Conservation (phyloP, 2,113 vertebrate genomes). For the Axis porcinus region DNA sequence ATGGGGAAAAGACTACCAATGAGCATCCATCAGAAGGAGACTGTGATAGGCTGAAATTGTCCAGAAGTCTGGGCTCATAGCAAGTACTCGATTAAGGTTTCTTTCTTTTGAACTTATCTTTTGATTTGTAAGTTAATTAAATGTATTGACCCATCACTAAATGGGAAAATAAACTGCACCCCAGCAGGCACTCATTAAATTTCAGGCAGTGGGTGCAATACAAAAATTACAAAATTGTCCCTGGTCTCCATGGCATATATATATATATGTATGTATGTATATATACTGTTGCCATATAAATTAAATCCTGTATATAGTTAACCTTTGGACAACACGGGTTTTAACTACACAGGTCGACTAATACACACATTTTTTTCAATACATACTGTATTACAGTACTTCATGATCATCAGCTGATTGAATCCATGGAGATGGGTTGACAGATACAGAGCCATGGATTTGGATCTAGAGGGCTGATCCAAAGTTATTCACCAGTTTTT, state of each 20-base stretch:
- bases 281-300: not conserved
- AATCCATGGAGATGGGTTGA: not conserved
- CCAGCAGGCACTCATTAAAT: not conserved
- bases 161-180: not conserved
- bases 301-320: not conserved
- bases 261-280: too few relatives aligned
- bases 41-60: not conserved
- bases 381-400: not conserved
- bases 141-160: not conserved
- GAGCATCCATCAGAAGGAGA: not conserved
- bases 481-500: not conserved
- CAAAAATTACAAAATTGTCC: not conserved
- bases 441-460: not conserved
- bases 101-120: not conserved
- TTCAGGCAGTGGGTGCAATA: not conserved
- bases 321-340: not conserved
- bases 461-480: not conserved
- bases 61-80: not conserved
- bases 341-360: not conserved
- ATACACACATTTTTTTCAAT: not conserved
- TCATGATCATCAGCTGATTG: not conserved
- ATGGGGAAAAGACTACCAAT: not conserved
- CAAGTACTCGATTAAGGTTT: not conserved
- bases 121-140: conserved; percentile 26
- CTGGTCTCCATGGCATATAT: not conserved